Evolutionary conservation across 2,797 vertebrate species (phyloP).

Genomic region (Esox masquinongy): DNA sequence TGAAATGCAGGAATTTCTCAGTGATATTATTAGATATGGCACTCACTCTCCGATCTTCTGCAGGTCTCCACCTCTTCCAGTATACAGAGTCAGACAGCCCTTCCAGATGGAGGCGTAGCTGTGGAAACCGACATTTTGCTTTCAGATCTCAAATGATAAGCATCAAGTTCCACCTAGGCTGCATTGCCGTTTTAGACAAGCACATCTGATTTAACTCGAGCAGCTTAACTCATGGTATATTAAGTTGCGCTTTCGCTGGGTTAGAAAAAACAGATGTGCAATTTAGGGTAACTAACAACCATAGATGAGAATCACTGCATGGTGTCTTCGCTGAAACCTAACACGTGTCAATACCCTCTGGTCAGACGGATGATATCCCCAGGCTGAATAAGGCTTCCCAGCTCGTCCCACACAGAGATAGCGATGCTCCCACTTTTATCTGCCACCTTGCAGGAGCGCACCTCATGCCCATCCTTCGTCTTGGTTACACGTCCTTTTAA

Average conservation of each 20-base stretch:
- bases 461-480: conserved; percentile 98
- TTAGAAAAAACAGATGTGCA: too few species aligned
- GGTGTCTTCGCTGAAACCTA: too few species aligned
- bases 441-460: conserved; percentile 96
- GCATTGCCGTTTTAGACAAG: too few species aligned
- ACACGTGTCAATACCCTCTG: conserved; percentile 80
- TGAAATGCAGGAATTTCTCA: too few species aligned
- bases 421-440: conserved; percentile 98
- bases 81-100: conserved; percentile 95
- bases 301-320: too few species aligned
- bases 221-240: too few species aligned
- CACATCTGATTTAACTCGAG: too few species aligned
- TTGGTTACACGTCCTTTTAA: conserved; percentile 91
- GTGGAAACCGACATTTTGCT: not conserved
- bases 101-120: conserved; percentile 99
- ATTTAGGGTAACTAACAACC: too few species aligned
- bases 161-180: too few species aligned
- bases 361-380: conserved; percentile 97
- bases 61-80: conserved; percentile 93
- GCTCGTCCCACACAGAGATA: conserved; percentile 97
- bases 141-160: too few species aligned
- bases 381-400: conserved; percentile 92
- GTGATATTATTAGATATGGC: conserved; percentile 14
- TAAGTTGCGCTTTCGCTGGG: too few species aligned
- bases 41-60: conserved; percentile 99